These are phyloP conservation scores for Pararge aegeria DNA, from an alignment of 1,140 invertebrate species.

Conservation along the genomic window DNA sequence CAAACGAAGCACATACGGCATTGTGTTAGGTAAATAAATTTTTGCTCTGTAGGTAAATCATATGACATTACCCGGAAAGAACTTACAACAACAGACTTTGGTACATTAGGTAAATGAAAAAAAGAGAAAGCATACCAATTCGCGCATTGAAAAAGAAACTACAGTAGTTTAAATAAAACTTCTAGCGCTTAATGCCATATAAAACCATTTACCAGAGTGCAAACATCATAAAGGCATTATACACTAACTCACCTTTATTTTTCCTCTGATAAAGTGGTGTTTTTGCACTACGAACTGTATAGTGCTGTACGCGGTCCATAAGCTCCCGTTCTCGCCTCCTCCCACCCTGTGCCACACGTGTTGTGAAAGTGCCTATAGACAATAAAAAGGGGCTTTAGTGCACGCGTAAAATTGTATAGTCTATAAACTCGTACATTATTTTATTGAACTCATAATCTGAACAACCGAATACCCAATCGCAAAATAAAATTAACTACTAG, in stretches of 20 bases:
- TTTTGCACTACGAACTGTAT: slow-evolving; percentile 78
- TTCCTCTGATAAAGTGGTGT: slow-evolving; percentile 76
- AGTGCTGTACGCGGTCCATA: slow-evolving; percentile 65
- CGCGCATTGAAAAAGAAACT: background rate
- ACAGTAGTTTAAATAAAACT: slow-evolving; percentile 1
- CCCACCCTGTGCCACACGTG: slow-evolving; percentile 62
- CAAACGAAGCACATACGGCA: too few species aligned
- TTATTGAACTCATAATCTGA: slow-evolving; percentile 2
- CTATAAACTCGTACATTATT: slow-evolving; percentile 3
- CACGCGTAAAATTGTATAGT: slow-evolving; percentile 7
- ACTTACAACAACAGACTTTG: too few species aligned
- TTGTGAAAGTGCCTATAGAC: slow-evolving; percentile 47
- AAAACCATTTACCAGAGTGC: slow-evolving; percentile 3
- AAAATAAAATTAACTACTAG: too few species aligned
- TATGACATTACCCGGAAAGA: too few species aligned
- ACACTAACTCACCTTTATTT: slow-evolving; percentile 68
- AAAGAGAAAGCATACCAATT: background rate
- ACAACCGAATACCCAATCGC: background rate
- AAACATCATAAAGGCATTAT: slow-evolving; percentile 15
- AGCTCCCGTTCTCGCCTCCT: slow-evolving; percentile 46
- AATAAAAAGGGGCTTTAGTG: slow-evolving; percentile 13
- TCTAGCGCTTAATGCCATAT: background rate
- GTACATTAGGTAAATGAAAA: background rate
- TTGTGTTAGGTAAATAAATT: too few species aligned
- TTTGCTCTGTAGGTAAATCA: too few species aligned